Percentiles rank a stretch among this genome's conserved stretches.
phyloP scores from a whole-genome alignment of 2,888 invertebrate genomes.

The Esperia sulphurella region DNA sequence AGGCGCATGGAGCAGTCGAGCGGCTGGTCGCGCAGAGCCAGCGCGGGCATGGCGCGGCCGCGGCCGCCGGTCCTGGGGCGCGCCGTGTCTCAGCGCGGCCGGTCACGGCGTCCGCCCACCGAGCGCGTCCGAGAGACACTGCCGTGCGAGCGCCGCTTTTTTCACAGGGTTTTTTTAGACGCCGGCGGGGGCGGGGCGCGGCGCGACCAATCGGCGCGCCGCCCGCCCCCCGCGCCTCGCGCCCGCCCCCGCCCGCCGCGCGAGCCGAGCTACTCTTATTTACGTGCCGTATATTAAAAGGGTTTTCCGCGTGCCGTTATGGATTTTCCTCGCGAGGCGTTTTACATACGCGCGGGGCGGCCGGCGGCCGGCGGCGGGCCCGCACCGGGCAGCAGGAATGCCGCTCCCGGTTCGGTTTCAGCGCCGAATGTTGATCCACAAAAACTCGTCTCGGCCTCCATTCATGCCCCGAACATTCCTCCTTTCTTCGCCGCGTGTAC shows the following conservation, averaged over 20 bases:
- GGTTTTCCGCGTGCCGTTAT: slow-evolving; percentile 78
- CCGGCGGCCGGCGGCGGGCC: slow-evolving; percentile 9
- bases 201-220: slow-evolving; percentile 31
- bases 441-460: slow-evolving; percentile 5
- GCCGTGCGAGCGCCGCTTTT: slow-evolving; percentile 62
- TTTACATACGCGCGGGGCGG: slow-evolving; percentile 54
- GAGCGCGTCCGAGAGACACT: slow-evolving; percentile 70
- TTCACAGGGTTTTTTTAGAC: slow-evolving; percentile 56
- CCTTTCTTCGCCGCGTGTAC: neutral
- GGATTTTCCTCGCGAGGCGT: slow-evolving; percentile 66
- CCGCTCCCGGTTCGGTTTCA: neutral
- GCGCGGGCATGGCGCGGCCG: slow-evolving; percentile 82
- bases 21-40: slow-evolving; percentile 82
- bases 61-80: slow-evolving; percentile 76
- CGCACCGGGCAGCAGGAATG: neutral
- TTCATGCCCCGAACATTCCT: slow-evolving; percentile 3
- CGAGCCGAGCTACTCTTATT: slow-evolving; percentile 56
- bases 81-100: slow-evolving; percentile 54
- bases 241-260: slow-evolving; percentile 27
- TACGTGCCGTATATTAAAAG: slow-evolving; percentile 79
- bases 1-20: slow-evolving; percentile 86
- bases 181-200: slow-evolving; percentile 58
- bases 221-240: slow-evolving; percentile 22
- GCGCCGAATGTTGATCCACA: neutral
- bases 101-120: slow-evolving; percentile 57